phyloP scores from a whole-genome alignment of 2,888 invertebrate species.

The Drosophila multiciliata region DNA sequence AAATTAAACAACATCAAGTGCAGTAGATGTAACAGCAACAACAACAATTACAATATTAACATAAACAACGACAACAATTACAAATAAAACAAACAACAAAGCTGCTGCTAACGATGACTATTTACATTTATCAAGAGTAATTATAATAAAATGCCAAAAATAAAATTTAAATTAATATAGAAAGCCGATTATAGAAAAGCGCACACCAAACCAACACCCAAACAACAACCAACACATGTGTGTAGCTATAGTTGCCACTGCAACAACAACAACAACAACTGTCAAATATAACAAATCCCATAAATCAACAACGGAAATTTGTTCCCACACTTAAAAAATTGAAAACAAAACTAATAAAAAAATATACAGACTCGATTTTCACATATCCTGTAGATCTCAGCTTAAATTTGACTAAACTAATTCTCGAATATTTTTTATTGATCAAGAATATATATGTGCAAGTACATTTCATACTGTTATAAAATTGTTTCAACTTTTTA shows the following conservation, averaged over 20 bases:
- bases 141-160: slow-evolving; percentile 80
- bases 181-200: slow-evolving; percentile 75
- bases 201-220: not conserved
- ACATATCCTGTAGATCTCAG: not conserved
- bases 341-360: slow-evolving; percentile 2
- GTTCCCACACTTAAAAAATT: slow-evolving; percentile 15
- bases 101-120: slow-evolving; percentile 67
- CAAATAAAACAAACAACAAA: slow-evolving; percentile 48
- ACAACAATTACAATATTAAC: slow-evolving; percentile 32
- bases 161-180: slow-evolving; percentile 81
- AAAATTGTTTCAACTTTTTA: not conserved
- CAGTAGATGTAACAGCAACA: slow-evolving; percentile 44
- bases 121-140: slow-evolving; percentile 78
- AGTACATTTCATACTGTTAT: too few species aligned
- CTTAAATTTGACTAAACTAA: not conserved
- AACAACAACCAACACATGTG: slow-evolving; percentile 16
- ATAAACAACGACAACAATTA: slow-evolving; percentile 36
- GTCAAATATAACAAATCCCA: slow-evolving; percentile 81
- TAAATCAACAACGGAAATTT: slow-evolving; percentile 78
- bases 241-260: slow-evolving; percentile 40
- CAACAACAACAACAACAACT: slow-evolving; percentile 41
- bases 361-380: not conserved
- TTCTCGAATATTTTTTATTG: not conserved
- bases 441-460: not conserved
- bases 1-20: slow-evolving; percentile 68